Base-by-base conservation (phyloP, 2,113 vertebrate genomes). In the Semicossyphus pulcher region DNA sequence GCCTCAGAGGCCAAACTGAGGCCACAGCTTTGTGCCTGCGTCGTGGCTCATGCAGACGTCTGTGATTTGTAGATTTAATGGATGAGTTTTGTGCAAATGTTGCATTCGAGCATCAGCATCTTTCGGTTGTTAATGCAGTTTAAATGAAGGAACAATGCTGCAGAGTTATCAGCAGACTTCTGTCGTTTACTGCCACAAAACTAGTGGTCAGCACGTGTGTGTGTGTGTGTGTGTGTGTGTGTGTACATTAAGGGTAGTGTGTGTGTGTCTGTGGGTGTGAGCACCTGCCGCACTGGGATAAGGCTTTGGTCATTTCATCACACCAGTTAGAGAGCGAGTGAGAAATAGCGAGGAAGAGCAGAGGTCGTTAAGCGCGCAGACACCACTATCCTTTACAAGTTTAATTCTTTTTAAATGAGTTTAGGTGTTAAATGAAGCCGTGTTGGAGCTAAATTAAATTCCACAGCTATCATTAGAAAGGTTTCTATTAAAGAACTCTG, bases 391-490 rank as follows among this genome's bases (percentile, higher is more conserved):
- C 67, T 80, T 80, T 64, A 63, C 72, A 88, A 84, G 69, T 85
- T 88, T 82, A 80, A 80, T 90, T 87, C 26, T 76, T 86, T 90
- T 83, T 65, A 88, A 93, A 91, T 89, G 81, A 89, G 71, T 86
- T 92, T 87, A 91, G 85, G 70, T 89, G 81, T 85, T 92, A 88
- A 91, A 90, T 90, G 75, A 88, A 89, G 75, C 78, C 59, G 15
- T 32, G 62, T 75, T 76, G 72, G 49, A 84, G 82, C 81, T 85
- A 87, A 92, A 92, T 93, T 87, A 88, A 91, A 92, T 91, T 89
- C 76, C 72, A 74, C 74, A 76, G 81, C 75, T 86, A 91, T 92
- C 89, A 86, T 92, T 92, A 85, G 79, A 92, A 88, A 84, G 69
- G 76, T 69, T 82, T 75, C 76, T 78, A 83, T 90, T 92, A 88